Percentiles rank a stretch among this genome's conserved stretches.
Conservation (phyloP, 1,140 invertebrate species). For the Danaus melanippus region DNA sequence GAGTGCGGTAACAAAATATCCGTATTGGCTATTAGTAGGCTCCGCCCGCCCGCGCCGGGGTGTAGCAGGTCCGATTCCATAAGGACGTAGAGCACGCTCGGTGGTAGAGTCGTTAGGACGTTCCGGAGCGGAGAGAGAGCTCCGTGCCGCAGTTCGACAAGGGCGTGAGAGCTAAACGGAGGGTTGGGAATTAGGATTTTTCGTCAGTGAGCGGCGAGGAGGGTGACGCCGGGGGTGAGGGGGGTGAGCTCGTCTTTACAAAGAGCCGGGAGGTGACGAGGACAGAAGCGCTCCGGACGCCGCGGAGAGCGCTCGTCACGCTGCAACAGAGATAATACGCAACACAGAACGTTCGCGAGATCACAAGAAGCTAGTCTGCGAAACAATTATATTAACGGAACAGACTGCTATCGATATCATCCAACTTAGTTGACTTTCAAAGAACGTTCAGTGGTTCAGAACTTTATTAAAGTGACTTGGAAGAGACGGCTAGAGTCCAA, state of each 20-base stretch:
- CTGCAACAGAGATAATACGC: slow-evolving; percentile 13
- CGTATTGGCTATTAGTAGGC: slow-evolving; percentile 72
- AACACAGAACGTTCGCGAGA: slow-evolving; percentile 30
- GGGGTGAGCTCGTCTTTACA: slow-evolving; percentile 42
- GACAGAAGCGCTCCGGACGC: slow-evolving; percentile 52
- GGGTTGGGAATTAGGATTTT: slow-evolving; percentile 38
- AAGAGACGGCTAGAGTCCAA: too few relatives aligned
- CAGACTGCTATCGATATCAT: too few relatives aligned
- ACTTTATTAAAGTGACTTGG: too few relatives aligned
- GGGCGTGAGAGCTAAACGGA: slow-evolving; percentile 21
- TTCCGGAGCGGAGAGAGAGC: not conserved
- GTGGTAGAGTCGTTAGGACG: slow-evolving; percentile 18
- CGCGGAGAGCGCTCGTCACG: slow-evolving; percentile 52
- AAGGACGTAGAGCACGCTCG: slow-evolving; percentile 28
- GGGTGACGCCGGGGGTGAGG: slow-evolving; percentile 24
- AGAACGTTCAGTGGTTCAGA: too few relatives aligned
- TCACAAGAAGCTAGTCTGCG: slow-evolving; percentile 5
- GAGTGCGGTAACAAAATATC: slow-evolving; percentile 72
- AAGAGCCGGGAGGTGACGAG: slow-evolving; percentile 41
- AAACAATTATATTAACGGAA: too few relatives aligned
- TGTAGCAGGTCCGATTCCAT: slow-evolving; percentile 11
- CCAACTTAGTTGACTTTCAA: too few relatives aligned
- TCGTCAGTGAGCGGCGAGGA: slow-evolving; percentile 21
- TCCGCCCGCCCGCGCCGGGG: slow-evolving; percentile 48
- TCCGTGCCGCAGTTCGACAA: slow-evolving; percentile 25